Evolutionary conservation across 2,113 vertebrate species (phyloP).

Genomic region (Triplophysa siluroides): DNA sequence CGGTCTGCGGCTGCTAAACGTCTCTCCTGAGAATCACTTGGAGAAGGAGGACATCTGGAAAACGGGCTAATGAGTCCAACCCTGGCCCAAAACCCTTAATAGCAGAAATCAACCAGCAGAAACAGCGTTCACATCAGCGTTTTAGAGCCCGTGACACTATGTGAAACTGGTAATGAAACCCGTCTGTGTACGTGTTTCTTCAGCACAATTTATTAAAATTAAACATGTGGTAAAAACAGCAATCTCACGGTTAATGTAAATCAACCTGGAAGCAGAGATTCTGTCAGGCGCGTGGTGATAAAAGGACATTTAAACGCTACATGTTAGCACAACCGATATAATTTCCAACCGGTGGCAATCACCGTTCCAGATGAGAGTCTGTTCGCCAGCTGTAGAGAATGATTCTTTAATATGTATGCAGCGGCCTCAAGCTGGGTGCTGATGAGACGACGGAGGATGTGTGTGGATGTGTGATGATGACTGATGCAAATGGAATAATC

Average conservation of each 20-base stretch:
- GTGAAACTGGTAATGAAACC: neutral
- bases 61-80: too few species aligned
- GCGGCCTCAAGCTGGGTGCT: constrained; percentile 15
- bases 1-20: neutral
- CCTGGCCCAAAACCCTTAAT: too few species aligned
- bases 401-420: constrained; percentile 36
- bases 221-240: constrained; percentile 6
- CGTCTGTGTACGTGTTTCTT: neutral
- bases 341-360: constrained; percentile 37
- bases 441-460: constrained; percentile 46
- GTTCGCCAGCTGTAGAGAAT: constrained; percentile 5
- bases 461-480: constrained; percentile 41
- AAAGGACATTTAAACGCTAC: constrained; percentile 17
- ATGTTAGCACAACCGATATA: constrained; percentile 19
- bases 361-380: constrained; percentile 31
- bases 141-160: neutral
- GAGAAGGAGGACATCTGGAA: too few species aligned
- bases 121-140: neutral
- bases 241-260: neutral
- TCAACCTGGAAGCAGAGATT: constrained; percentile 8
- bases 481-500: constrained; percentile 47
- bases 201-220: neutral
- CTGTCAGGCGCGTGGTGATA: constrained; percentile 10
- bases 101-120: too few species aligned
- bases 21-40: neutral